Conservation (phyloP, 2,888 invertebrate species). For the Graphium colonna region DNA sequence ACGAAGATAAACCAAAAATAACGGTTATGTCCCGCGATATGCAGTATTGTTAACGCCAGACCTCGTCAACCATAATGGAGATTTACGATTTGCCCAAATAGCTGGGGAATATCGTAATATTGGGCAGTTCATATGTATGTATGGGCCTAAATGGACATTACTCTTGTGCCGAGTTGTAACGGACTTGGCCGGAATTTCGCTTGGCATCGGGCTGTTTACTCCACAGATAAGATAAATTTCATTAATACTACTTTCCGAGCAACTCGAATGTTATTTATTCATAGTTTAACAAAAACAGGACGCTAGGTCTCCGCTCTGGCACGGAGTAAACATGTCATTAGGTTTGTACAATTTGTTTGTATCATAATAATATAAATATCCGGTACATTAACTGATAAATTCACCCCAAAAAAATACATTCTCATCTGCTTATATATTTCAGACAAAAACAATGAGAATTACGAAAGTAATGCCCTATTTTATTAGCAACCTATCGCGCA, state of each 20-base stretch:
- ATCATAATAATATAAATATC: too few relatives aligned
- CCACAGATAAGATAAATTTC: conserved; percentile 11
- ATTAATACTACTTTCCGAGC: neutral
- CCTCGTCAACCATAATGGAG: neutral
- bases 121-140: neutral
- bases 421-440: too few relatives aligned
- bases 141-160: neutral
- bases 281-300: conserved; percentile 1
- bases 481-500: too few relatives aligned
- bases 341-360: too few relatives aligned
- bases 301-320: neutral
- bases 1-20: neutral
- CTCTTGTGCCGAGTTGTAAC: conserved; percentile 2
- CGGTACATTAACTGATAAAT: too few relatives aligned
- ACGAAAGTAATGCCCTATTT: too few relatives aligned
- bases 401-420: too few relatives aligned
- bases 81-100: neutral
- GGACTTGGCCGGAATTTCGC: conserved; percentile 6
- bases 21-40: neutral
- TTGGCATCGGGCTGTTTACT: conserved; percentile 6
- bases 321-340: too few relatives aligned
- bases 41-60: neutral
- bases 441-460: neutral
- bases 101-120: neutral
- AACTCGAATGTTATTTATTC: conserved; percentile 11